These are phyloP conservation scores for Bhutanitis thaidina DNA, from an alignment of 2,888 invertebrate genomes.

Conservation along the genomic window DNA sequence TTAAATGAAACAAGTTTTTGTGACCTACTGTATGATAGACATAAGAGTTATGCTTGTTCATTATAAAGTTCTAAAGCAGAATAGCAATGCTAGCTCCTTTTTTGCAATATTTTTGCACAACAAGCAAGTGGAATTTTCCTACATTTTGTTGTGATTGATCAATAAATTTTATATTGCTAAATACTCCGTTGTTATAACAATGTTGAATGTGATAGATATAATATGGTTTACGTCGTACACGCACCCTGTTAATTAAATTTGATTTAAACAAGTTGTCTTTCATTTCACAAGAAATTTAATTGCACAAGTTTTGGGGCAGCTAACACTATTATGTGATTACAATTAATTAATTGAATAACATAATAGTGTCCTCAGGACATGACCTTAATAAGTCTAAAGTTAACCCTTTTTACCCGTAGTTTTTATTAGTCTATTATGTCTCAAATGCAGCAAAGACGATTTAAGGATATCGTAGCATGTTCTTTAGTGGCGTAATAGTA, in stretches of 20 bases:
- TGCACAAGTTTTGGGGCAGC: too few relatives aligned
- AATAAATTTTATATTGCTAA: slow-evolving; percentile 2
- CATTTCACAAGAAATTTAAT: slow-evolving; percentile 1
- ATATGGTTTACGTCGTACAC: slow-evolving; percentile 1
- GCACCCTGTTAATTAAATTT: slow-evolving; percentile 17
- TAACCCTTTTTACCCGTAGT: too few relatives aligned
- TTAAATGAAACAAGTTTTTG: not conserved
- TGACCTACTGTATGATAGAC: slow-evolving; percentile 1
- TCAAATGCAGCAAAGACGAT: too few relatives aligned
- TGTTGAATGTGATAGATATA: slow-evolving; percentile 23
- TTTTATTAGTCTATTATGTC: too few relatives aligned
- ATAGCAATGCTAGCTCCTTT: not conserved
- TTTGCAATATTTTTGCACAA: not conserved
- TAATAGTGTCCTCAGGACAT: too few relatives aligned
- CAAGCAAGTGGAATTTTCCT: not conserved
- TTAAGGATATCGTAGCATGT: too few relatives aligned
- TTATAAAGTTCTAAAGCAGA: not conserved
- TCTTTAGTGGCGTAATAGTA: too few relatives aligned
- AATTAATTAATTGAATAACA: too few relatives aligned
- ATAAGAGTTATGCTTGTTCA: not conserved
- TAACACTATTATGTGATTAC: too few relatives aligned
- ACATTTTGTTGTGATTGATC: slow-evolving; percentile 3
- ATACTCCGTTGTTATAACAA: slow-evolving; percentile 16
- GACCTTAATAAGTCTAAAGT: too few relatives aligned
- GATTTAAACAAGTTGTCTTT: slow-evolving; percentile 7